Evolutionary conservation across 2,888 invertebrate genomes (phyloP), one percentile per base, ranked within the genome.

Genomic region (Tillus elongatus): DNA sequence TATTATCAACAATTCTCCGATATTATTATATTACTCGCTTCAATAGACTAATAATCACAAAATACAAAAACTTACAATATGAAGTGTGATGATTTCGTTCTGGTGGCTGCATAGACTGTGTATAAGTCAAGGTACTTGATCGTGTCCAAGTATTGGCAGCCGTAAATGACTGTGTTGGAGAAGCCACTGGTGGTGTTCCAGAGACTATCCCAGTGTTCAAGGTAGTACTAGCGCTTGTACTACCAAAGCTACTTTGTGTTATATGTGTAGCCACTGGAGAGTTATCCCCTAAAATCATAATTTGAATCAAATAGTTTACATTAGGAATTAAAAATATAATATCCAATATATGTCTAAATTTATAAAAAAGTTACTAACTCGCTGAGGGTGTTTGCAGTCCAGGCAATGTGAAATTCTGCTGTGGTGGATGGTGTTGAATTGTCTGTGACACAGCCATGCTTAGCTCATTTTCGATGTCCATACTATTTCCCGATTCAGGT

Each of bases 101-200:
- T 19, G n/a, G n/a, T 8, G 24, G 24, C n/a, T 79, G 80, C 79
- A 82, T 80, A 43, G 84, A 86, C 65, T 88, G 88, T 31, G 88
- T 89, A 62, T 91, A 91, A 10, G 88, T 86, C 35, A 91, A 73
- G 15, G 90, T 91, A 64, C 83, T 89, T 49, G 79, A 83, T 12
- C 88, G 87, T 2, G 83, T 84, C 87, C 88, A 88, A 2, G 82
- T 80, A 13, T 69, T 70, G 1, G 71, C 70, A 15, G 50, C 52
- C 4, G 53, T 44, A 39, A 49, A 51, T 34, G 44, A 43, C 37
- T 50, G 51, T 6, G 6, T 6, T 19, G 24, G 6, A 19, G 24
- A 6, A 19, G 24, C n/a, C 24, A 19, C 24, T 19, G 24, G 24
- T 19, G 24, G 6, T 8, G 6, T 19, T n/a, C 15, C 16, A 11